phyloP scores from a whole-genome alignment of 2,888 invertebrate genomes.

The Apantesis nais region DNA sequence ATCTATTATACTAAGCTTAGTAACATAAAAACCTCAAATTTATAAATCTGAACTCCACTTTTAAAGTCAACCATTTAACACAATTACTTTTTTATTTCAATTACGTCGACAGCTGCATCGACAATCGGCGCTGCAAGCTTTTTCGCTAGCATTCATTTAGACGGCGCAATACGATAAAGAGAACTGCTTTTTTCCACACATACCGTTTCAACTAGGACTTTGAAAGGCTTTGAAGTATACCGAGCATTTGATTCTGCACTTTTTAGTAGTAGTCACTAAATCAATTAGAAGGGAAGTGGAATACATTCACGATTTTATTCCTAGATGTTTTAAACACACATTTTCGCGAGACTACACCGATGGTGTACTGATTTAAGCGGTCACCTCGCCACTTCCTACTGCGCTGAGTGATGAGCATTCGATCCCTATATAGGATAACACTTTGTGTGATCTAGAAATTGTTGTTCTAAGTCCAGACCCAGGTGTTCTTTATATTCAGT shows the following conservation, averaged over 20 bases:
- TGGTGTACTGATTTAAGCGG: no score
- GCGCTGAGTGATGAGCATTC: no score
- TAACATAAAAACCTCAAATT: not conserved
- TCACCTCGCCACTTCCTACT: no score
- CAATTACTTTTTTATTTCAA: conserved; percentile 31
- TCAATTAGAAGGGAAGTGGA: not conserved
- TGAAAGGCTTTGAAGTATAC: not conserved
- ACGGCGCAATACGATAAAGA: conserved; percentile 39
- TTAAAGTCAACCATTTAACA: conserved; percentile 13
- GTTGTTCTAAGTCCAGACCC: no score
- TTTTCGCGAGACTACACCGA: no score
- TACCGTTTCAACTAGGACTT: conserved; percentile 23
- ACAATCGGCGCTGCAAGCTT: conserved; percentile 25
- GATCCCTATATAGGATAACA: no score
- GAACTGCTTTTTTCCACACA: conserved; percentile 34
- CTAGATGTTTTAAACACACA: no score
- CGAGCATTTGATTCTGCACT: not conserved
- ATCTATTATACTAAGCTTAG: no score
- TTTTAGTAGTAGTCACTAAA: not conserved
- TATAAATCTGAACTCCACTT: not conserved
- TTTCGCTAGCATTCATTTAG: conserved; percentile 31
- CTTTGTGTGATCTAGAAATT: no score
- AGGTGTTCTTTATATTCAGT: no score
- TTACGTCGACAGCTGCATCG: conserved; percentile 20
- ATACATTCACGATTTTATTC: no score